A percentile compares a stretch with the other conserved stretches of the same genome.
Conservation (phyloP, 2,113 vertebrate genomes). For the Bolborhynchus lineola region DNA sequence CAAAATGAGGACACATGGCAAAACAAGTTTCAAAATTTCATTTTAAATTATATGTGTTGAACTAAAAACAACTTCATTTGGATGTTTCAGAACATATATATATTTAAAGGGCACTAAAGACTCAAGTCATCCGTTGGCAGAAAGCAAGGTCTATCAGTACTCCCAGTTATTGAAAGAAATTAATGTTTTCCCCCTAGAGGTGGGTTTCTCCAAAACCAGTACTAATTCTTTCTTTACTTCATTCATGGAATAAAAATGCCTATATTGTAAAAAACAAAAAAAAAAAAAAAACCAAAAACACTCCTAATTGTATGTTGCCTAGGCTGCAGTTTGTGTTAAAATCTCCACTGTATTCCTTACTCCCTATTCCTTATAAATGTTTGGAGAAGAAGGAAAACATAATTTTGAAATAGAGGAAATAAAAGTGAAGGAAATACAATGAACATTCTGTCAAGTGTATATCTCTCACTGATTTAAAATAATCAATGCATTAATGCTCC, state of each 20-base stretch:
- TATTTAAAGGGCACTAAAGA: not conserved
- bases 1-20: not conserved
- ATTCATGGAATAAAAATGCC: not conserved
- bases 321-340: not conserved
- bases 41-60: not conserved
- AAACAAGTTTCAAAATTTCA: not conserved
- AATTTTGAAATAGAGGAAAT: not conserved
- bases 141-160: not conserved
- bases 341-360: not conserved
- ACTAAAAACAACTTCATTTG: not conserved
- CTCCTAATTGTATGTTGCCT: not conserved
- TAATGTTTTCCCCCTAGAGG: not conserved
- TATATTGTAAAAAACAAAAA: not conserved
- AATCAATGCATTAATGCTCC: not conserved
- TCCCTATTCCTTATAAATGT: not conserved
- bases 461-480: not conserved
- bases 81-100: not conserved
- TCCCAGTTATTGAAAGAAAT: not conserved
- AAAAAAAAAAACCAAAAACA: too few species aligned
- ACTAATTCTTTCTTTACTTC: not conserved
- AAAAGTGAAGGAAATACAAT: not conserved
- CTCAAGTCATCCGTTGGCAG: not conserved
- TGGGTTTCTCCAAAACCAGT: not conserved
- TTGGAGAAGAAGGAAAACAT: not conserved
- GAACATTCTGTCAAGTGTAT: not conserved